Evolutionary conservation across 2,113 vertebrate species (phyloP).

Genomic region (Spea bombifrons): DNA sequence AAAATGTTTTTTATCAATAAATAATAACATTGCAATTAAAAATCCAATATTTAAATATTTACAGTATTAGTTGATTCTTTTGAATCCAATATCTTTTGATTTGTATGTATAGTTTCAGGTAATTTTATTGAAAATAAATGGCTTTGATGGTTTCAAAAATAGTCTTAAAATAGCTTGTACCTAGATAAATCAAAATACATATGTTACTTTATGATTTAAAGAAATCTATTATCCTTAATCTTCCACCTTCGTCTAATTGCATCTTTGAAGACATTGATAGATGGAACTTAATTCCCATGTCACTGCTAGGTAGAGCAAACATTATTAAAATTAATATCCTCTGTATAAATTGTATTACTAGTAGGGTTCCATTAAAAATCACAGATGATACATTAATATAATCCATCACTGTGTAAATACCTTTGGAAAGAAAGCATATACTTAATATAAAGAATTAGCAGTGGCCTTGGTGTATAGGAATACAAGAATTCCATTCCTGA

Average conservation of each 20-base stretch:
- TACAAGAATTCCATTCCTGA: not conserved
- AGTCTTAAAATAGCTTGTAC: not conserved
- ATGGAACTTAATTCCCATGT: slow-evolving; percentile 1
- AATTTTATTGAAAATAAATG: no score
- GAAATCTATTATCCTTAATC: not conserved
- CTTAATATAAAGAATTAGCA: not conserved
- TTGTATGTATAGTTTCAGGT: no score
- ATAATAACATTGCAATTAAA: no score
- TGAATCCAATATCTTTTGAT: no score
- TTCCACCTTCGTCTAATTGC: not conserved
- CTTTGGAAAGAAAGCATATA: not conserved
- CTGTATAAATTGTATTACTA: not conserved
- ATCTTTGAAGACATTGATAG: not conserved
- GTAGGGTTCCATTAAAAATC: not conserved
- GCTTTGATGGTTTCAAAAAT: not conserved
- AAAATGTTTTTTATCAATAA: no score
- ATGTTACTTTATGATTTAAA: not conserved
- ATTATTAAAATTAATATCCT: not conserved
- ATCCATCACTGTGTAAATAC: not conserved
- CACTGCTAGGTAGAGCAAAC: slow-evolving; percentile 4
- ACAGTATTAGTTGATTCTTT: no score
- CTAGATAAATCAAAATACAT: not conserved
- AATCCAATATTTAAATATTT: no score
- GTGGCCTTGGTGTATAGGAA: not conserved
- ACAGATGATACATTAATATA: not conserved